Conservation (phyloP, 1,140 invertebrate species). For the Dendrolimus punctatus region DNA sequence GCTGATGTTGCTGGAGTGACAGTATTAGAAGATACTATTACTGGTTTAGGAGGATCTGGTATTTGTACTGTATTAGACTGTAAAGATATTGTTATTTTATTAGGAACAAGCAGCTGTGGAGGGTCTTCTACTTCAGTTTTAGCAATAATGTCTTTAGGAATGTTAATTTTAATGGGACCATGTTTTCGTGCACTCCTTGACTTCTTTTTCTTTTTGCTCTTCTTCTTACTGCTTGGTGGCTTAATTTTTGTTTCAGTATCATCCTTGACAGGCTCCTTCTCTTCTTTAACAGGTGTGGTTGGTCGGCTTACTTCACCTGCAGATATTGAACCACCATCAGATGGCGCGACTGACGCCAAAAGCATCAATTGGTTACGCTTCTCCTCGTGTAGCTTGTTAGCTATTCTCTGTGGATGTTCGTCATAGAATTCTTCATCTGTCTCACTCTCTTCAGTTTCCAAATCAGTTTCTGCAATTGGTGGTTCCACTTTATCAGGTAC, state of each 20-base stretch:
- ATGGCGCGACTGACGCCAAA: conserved; percentile 71
- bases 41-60: conserved; percentile 39
- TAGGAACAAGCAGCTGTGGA: conserved; percentile 38
- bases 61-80: conserved; percentile 68
- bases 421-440: conserved; percentile 92
- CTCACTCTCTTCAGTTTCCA: conserved; percentile 86
- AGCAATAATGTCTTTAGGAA: conserved; percentile 64
- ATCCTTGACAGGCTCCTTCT: conserved; percentile 13
- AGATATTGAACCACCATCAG: conserved; percentile 75
- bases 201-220: conserved; percentile 73
- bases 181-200: conserved; percentile 71
- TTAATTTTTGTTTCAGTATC: conserved; percentile 54
- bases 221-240: conserved; percentile 63
- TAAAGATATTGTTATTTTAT: conserved; percentile 70
- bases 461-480: conserved; percentile 82
- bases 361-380: conserved; percentile 80
- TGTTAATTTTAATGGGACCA: conserved; percentile 64
- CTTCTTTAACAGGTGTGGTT: conserved; percentile 68
- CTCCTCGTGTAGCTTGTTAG: conserved; percentile 79
- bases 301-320: conserved; percentile 72
- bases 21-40: conserved; percentile 19
- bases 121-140: conserved; percentile 36
- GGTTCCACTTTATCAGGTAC: conserved; percentile 65
- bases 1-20: conserved; percentile 37
- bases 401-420: conserved; percentile 81